Percentiles rank a stretch among this genome's conserved stretches.
Evolutionary conservation across 2,113 vertebrate genomes (phyloP).

Genomic region (Hemiscyllium ocellatum): DNA sequence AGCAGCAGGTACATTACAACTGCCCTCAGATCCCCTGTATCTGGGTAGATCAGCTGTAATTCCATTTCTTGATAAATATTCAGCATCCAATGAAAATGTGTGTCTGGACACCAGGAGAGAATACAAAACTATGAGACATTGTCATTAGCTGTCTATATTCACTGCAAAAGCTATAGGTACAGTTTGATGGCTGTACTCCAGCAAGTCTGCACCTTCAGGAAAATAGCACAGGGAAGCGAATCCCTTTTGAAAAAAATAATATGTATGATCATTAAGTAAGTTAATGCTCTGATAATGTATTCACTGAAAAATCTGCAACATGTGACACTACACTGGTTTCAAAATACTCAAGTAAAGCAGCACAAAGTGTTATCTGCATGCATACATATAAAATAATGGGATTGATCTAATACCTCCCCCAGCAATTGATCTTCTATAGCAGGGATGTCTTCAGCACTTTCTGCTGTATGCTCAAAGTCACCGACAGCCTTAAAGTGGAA

Average conservation of each 20-base stretch:
- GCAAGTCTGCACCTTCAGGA: not conserved
- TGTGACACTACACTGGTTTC: not conserved
- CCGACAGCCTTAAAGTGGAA: conserved; percentile 52
- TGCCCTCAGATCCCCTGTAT: not conserved
- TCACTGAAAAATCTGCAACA: not conserved
- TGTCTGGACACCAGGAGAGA: not conserved
- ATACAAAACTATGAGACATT: not conserved
- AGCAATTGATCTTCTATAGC: conserved; percentile 60
- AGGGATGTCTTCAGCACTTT: conserved; percentile 48
- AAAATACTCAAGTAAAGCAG: not conserved
- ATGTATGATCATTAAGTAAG: not conserved
- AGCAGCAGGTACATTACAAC: not conserved
- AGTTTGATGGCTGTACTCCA: not conserved
- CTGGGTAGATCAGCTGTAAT: not conserved
- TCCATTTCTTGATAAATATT: not conserved
- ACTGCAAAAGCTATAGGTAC: not conserved
- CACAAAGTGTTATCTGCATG: conserved; percentile 35
- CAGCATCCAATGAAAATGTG: not conserved
- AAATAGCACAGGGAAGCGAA: not conserved
- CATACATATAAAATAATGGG: conserved; percentile 32
- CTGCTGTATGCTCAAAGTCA: conserved; percentile 55
- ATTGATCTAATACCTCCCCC: conserved; percentile 64
- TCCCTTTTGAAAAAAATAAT: conserved; percentile 10
- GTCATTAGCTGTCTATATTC: not conserved
- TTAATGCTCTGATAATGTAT: not conserved